Conservation (phyloP, 2,888 invertebrate genomes). For the Limenitis camilla region DNA sequence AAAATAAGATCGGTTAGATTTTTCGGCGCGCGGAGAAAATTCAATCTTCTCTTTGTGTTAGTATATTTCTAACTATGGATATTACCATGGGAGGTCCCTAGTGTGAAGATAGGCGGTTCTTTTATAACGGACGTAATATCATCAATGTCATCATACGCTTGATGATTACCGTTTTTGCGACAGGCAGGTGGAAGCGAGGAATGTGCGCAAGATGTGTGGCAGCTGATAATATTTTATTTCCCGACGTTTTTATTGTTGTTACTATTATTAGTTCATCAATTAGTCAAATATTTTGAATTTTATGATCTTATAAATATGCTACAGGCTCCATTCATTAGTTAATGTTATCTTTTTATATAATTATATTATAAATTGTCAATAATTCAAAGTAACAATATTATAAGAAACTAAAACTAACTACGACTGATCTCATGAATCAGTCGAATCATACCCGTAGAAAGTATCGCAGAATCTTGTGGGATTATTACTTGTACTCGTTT, state of each 20-base stretch:
- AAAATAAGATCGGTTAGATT: too few relatives aligned
- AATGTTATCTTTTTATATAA: too few relatives aligned
- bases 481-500: not conserved
- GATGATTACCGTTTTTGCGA: slow-evolving; percentile 48
- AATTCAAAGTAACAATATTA: too few relatives aligned
- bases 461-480: slow-evolving; percentile 1
- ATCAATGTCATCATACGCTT: slow-evolving; percentile 22
- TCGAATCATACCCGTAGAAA: slow-evolving; percentile 9
- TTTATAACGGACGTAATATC: slow-evolving; percentile 38
- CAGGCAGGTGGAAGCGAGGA: slow-evolving; percentile 33
- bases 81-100: slow-evolving; percentile 1
- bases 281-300: slow-evolving; percentile 6
- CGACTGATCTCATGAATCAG: not conserved
- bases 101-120: slow-evolving; percentile 15
- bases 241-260: slow-evolving; percentile 5
- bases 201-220: slow-evolving; percentile 24
- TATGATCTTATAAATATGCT: not conserved
- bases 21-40: too few relatives aligned
- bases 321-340: not conserved
- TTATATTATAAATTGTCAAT: too few relatives aligned
- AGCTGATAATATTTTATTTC: slow-evolving; percentile 18
- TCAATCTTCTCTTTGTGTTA: too few relatives aligned
- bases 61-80: too few relatives aligned
- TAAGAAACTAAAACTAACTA: not conserved
- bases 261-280: slow-evolving; percentile 8